Conservation (phyloP, 2,888 invertebrate genomes). For the Invenusta paracnida region DNA sequence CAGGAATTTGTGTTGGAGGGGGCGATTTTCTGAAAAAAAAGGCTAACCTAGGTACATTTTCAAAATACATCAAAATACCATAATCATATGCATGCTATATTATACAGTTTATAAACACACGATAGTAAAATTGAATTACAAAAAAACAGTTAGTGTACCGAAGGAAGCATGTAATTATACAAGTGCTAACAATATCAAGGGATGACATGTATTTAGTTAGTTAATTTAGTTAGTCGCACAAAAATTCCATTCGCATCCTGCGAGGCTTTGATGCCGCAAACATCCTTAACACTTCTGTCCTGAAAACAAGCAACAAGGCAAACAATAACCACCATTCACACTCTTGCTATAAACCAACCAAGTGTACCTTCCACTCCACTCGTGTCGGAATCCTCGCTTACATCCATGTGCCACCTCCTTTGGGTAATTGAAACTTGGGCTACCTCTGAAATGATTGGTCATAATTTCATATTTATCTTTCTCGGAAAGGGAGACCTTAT, state of each 20-base stretch:
- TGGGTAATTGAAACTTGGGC: too few species aligned
- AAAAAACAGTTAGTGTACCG: not conserved
- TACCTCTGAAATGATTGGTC: too few species aligned
- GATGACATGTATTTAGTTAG: not conserved
- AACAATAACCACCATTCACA: constrained; percentile 1
- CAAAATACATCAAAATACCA: too few species aligned
- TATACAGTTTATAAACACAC: not conserved
- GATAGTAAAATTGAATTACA: not conserved
- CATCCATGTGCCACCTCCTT: too few species aligned
- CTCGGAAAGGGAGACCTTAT: too few species aligned
- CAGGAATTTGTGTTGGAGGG: constrained; percentile 7
- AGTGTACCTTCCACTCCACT: not conserved
- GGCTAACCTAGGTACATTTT: not conserved
- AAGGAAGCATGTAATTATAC: not conserved
- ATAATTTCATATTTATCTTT: too few species aligned
- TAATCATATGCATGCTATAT: too few species aligned
- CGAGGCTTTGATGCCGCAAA: not conserved
- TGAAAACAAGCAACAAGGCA: not conserved
- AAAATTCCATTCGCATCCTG: not conserved
- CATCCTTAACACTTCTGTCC: not conserved
- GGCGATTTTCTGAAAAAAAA: not conserved
- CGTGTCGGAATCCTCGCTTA: too few species aligned
- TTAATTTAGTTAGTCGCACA: not conserved
- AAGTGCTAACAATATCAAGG: too few species aligned
- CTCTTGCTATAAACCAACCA: not conserved